Evolutionary conservation across 2,113 vertebrate species (phyloP).

Genomic region (Burhinus oedicnemus): DNA sequence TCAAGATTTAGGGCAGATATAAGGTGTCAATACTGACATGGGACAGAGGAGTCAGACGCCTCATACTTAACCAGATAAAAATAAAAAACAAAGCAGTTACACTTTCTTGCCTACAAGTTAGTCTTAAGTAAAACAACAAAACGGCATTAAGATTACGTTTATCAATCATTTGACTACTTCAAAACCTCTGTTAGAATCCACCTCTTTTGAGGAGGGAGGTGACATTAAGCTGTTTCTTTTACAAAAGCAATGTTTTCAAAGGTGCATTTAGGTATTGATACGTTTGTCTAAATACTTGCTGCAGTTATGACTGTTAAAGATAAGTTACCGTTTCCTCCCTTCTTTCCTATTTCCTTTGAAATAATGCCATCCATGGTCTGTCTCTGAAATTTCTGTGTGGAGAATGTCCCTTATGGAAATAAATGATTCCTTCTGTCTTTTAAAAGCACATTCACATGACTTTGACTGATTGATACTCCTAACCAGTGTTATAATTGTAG

Average conservation of each 20-base stretch:
- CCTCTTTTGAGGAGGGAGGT: background rate
- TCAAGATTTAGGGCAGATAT: background rate
- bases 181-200: background rate
- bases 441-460: background rate
- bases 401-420: background rate
- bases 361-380: background rate
- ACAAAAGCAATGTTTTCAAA: background rate
- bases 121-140: background rate
- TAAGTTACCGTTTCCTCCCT: background rate
- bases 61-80: background rate
- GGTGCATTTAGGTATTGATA: background rate
- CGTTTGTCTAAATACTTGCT: background rate
- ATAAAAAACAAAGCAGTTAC: accelerated
- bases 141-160: background rate
- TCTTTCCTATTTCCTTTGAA: background rate
- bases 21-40: background rate
- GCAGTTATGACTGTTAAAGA: background rate
- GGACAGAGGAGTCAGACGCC: background rate
- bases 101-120: background rate
- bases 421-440: background rate
- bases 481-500: background rate
- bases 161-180: background rate
- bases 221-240: background rate
- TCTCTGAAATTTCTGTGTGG: background rate
- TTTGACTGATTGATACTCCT: background rate